These are phyloP conservation scores for Rallus limicola DNA, from an alignment of 2,113 vertebrate species.

Conservation along the genomic window DNA sequence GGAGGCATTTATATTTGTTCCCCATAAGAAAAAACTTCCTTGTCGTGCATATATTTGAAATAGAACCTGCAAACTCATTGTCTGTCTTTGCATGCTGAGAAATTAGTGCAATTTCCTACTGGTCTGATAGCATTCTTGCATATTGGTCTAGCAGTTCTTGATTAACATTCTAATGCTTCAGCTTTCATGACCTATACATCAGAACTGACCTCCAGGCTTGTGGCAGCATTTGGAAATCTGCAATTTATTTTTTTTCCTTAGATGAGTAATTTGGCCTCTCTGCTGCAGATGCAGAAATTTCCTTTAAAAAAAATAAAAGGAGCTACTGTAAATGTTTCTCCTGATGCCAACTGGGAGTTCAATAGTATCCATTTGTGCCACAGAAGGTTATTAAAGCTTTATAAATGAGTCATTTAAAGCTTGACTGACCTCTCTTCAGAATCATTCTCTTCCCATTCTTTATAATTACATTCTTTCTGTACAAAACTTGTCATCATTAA, in stretches of 20 bases:
- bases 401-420: constrained; percentile 50
- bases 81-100: not conserved
- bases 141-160: not conserved
- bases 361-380: constrained; percentile 22
- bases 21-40: not conserved
- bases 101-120: not conserved
- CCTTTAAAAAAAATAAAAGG: not conserved
- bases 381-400: constrained; percentile 56
- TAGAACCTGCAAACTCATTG: not conserved
- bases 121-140: not conserved
- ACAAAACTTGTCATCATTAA: constrained; percentile 54
- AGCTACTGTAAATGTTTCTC: constrained; percentile 15
- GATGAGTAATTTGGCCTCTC: not conserved
- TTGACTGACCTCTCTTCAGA: constrained; percentile 51
- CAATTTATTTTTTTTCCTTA: not conserved
- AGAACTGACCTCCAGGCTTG: constrained; percentile 9
- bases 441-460: constrained; percentile 19
- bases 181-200: not conserved
- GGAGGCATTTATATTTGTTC: not conserved
- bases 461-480: constrained; percentile 26
- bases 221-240: not conserved
- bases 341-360: constrained; percentile 18
- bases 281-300: constrained; percentile 1
- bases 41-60: not conserved
- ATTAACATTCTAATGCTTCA: constrained; percentile 20